Base-by-base conservation (phyloP, 2,888 invertebrate species). In the Drosophila cracens region DNA sequence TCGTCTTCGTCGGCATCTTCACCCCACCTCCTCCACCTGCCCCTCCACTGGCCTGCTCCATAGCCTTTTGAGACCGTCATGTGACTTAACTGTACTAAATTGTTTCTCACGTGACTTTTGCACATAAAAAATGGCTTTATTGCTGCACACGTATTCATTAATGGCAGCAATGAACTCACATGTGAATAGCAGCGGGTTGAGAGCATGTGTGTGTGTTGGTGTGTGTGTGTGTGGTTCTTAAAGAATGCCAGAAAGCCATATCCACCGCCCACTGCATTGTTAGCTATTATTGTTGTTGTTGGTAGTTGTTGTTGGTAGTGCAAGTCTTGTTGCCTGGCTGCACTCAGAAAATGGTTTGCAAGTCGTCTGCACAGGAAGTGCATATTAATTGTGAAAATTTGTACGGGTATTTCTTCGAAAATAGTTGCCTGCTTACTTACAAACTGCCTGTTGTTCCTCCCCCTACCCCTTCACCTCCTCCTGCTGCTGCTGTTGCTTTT, bases 341-440 rank as follows among this genome's bases (percentile, higher is more conserved):
- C 88, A 88, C 82, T 78, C 70, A 54, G 60, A 72, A 84, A 82
- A 76, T 82, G 63, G 76, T 65, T 76, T 56, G 83, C 85, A 89
- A 87, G 87, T 89, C 89, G 87, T 87, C 87, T 87, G 87, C 85
- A 85, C 85, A 82, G 89, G 87, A 87, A 87, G 87, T 83, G 83
- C 87, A 87, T 89, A 87, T 87, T 87, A 87, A 87, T 87, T 87
- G 87, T 87, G 89, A 87, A 87, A 89, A 89, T 87, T 87, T 89
- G 87, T 89, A 83, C 72, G 80, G 76, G 65, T 89, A 83, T 87
- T 89, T 87, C 89, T 84, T 79, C 76, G 84, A 89, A 87, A 87
- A 87, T 81, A 77, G 68, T 76, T 82, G 74, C 73, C 56, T 61
- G 65, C 62, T 48, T 61, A 43, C 48, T 43, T 61, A 43, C 33